Conservation (phyloP, 2,888 invertebrate species). For the Machimus rusticus region DNA sequence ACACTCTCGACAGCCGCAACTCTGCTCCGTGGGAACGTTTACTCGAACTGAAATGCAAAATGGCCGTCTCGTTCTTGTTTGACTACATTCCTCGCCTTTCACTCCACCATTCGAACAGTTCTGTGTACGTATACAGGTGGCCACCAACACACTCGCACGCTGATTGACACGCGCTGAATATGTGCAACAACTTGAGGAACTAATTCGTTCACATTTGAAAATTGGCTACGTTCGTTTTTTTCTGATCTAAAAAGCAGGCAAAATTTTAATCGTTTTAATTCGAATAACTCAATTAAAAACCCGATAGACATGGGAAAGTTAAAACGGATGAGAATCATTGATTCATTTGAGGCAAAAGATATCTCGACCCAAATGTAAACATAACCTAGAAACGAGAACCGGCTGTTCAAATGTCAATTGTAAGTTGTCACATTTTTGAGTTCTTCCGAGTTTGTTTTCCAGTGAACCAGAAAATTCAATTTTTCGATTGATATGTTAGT, state of each 20-base stretch:
- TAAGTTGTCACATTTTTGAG: not conserved
- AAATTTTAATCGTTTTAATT: not conserved
- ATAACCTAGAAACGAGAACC: not conserved
- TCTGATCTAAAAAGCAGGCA: not conserved
- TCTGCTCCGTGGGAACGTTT: slow-evolving; percentile 11
- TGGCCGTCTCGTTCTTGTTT: slow-evolving; percentile 45
- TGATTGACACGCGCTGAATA: not conserved
- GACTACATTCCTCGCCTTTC: slow-evolving; percentile 36
- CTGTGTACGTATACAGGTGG: not conserved
- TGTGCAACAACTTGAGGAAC: not conserved
- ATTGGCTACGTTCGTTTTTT: not conserved
- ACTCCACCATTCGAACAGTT: not conserved
- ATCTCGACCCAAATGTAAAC: not conserved
- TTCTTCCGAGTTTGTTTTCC: not conserved
- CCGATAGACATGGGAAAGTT: not conserved
- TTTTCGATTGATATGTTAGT: not conserved
- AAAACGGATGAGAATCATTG: not conserved
- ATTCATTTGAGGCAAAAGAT: not conserved
- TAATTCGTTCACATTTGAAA: not conserved
- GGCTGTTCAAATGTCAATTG: not conserved
- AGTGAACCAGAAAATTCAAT: not conserved
- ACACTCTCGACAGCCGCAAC: slow-evolving; percentile 12
- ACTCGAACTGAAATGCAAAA: slow-evolving; percentile 43
- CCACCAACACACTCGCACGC: not conserved
- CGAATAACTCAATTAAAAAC: not conserved